phyloP scores from a whole-genome alignment of 2,888 invertebrate species.

The Phyllotreta cruciferae region DNA sequence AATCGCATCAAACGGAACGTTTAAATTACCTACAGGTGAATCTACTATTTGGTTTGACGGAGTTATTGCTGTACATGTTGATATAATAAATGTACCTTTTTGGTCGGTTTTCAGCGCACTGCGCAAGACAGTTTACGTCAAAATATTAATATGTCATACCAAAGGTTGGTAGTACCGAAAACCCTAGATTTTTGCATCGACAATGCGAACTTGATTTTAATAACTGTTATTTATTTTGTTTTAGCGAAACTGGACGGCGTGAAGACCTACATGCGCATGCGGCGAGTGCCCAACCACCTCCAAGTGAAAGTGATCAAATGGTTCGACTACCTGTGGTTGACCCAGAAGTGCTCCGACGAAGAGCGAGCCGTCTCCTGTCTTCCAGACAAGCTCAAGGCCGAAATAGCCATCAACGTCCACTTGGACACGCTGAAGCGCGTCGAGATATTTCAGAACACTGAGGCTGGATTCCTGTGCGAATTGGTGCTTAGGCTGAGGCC shows the following conservation, averaged over 20 bases:
- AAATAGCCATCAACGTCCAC: conserved; percentile 99
- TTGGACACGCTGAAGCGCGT: conserved; percentile 96
- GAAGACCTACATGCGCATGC: conserved; percentile 98
- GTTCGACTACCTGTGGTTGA: conserved; percentile 99
- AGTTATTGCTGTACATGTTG: no score
- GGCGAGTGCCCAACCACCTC: conserved; percentile 91
- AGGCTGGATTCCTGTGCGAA: conserved; percentile 98
- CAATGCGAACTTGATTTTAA: not conserved
- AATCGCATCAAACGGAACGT: no score
- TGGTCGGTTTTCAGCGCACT: no score
- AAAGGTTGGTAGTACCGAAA: not conserved
- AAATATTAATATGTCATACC: no score
- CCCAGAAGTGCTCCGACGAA: conserved; percentile 98
- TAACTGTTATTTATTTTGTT: conserved; percentile 57
- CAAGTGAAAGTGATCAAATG: conserved; percentile 98
- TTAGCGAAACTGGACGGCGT: conserved; percentile 97
- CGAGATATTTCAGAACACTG: conserved; percentile 99
- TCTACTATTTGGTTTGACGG: no score
- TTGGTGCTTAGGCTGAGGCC: conserved; percentile 93
- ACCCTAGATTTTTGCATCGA: not conserved
- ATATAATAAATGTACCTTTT: no score
- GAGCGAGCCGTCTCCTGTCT: conserved; percentile 94
- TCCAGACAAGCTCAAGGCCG: conserved; percentile 97
- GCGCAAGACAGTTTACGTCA: no score
- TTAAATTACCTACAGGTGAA: no score